Conservation (phyloP, 2,888 invertebrate genomes). For the Tiliacea aurago region DNA sequence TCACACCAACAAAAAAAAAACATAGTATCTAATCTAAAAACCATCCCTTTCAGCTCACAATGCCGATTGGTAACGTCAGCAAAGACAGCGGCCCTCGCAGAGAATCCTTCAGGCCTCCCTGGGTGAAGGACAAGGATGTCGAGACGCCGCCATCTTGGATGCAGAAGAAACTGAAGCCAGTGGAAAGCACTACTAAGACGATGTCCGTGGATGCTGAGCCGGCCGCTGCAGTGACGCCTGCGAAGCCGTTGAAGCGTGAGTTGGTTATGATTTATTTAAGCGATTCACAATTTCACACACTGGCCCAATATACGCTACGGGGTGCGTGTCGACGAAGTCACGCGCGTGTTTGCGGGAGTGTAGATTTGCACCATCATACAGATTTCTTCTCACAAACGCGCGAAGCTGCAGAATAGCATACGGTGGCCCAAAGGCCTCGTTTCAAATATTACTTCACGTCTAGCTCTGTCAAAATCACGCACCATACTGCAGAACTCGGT, state of each 20-base stretch:
- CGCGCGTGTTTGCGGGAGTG: too few relatives aligned
- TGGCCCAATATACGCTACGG: too few relatives aligned
- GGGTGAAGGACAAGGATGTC: slow-evolving; percentile 93
- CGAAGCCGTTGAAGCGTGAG: slow-evolving; percentile 84
- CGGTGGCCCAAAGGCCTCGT: too few relatives aligned
- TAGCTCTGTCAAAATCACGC: too few relatives aligned
- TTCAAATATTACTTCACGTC: too few relatives aligned
- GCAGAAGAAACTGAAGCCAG: slow-evolving; percentile 88
- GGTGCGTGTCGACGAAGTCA: too few relatives aligned
- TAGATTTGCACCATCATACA: too few relatives aligned
- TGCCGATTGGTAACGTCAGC: slow-evolving; percentile 88
- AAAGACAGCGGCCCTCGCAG: slow-evolving; percentile 90
- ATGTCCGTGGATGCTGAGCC: slow-evolving; percentile 69
- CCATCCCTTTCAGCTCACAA: slow-evolving; percentile 70
- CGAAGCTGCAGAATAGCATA: too few relatives aligned
- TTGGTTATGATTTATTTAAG: slow-evolving; percentile 30
- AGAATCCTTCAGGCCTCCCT: slow-evolving; percentile 93
- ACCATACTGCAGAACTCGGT: too few relatives aligned
- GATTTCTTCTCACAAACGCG: too few relatives aligned
- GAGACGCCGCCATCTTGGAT: slow-evolving; percentile 92
- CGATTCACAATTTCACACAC: too few relatives aligned
- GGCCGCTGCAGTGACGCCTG: slow-evolving; percentile 63
- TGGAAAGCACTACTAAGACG: slow-evolving; percentile 75
- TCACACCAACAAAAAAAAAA: too few relatives aligned
- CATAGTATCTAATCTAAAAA: not conserved